Evolutionary conservation across 2,113 vertebrate genomes (phyloP).

Genomic region (Arothron firmamentum): DNA sequence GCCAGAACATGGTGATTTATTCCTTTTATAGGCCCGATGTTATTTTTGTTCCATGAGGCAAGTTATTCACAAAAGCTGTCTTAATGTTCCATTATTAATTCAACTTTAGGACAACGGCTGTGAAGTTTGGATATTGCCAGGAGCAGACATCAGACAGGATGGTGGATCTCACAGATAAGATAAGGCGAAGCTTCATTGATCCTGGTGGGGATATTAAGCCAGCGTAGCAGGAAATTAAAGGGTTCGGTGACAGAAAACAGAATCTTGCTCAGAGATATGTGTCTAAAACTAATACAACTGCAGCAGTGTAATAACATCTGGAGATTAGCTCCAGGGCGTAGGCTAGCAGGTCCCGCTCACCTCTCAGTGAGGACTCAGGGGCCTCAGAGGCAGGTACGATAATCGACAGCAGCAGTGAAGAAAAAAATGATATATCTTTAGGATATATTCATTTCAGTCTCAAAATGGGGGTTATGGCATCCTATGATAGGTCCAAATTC

Average conservation of each 20-base stretch:
- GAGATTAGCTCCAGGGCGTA: conserved; percentile 22
- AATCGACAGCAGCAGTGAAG: no score
- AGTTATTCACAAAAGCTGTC: no score
- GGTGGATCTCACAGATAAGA: conserved; percentile 51
- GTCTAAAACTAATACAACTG: not conserved
- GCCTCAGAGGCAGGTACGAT: no score
- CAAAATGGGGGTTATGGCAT: no score
- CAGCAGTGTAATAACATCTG: conserved; percentile 9
- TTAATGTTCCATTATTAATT: no score
- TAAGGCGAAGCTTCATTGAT: conserved; percentile 47
- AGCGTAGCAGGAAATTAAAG: conserved; percentile 58
- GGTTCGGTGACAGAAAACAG: conserved; percentile 12
- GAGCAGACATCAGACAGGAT: conserved; percentile 35
- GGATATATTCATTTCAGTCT: no score
- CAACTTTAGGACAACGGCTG: no score
- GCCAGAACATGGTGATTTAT: not conserved
- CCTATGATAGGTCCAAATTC: no score
- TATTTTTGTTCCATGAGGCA: not conserved
- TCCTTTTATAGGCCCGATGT: not conserved
- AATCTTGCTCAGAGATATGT: conserved; percentile 6
- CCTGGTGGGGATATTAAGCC: conserved; percentile 51
- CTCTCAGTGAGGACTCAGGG: conserved; percentile 2
- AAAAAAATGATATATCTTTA: no score
- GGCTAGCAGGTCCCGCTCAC: conserved; percentile 5
- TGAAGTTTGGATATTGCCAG: no score